Percentiles rank a stretch among this genome's conserved stretches.
phyloP scores from a whole-genome alignment of 2,888 invertebrate genomes.

The Lepidonotus clava region DNA sequence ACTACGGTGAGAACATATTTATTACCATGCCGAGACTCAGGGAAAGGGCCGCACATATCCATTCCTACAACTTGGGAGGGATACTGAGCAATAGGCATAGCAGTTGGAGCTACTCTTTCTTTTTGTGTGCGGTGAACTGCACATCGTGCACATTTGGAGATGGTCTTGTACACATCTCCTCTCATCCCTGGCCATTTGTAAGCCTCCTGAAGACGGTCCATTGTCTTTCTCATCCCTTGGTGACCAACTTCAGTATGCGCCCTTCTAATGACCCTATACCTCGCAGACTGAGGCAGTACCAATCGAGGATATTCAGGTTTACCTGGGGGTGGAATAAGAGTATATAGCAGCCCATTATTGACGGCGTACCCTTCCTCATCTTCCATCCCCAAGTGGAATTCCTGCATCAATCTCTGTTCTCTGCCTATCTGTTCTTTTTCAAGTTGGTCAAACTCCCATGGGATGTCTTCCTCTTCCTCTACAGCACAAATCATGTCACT shows the following conservation, averaged over 20 bases:
- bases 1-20: conserved; percentile 1
- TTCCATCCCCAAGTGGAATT: background rate
- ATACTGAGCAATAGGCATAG: conserved; percentile 28
- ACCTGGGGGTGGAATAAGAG: background rate
- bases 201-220: conserved; percentile 30
- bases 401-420: conserved; percentile 32
- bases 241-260: conserved; percentile 46
- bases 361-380: background rate
- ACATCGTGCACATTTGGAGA: background rate
- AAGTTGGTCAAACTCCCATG: background rate
- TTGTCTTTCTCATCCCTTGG: background rate
- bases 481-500: background rate
- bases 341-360: conserved; percentile 10
- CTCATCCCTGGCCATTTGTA: conserved; percentile 36
- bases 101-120: background rate
- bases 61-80: conserved; percentile 12
- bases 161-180: background rate
- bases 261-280: background rate
- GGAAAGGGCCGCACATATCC: background rate
- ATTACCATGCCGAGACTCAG: too few species aligned
- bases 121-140: background rate
- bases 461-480: background rate
- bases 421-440: background rate
- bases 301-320: conserved; percentile 8
- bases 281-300: background rate